Evolutionary conservation across 2,113 vertebrate species (phyloP), one percentile per base, ranked within the genome.

Genomic region (Stercorarius parasiticus): DNA sequence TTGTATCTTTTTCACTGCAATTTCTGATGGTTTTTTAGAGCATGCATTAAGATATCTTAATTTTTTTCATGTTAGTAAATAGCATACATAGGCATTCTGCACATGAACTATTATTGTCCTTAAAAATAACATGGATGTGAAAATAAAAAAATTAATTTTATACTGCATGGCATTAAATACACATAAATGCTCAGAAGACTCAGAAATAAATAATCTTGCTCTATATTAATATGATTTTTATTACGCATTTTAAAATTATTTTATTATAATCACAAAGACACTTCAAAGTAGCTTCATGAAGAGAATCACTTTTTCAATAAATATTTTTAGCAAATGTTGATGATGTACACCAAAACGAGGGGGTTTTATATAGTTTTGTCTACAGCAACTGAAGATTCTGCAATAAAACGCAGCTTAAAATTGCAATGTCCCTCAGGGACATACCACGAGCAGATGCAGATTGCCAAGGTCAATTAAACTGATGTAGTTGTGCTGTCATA

Each of bases 401-500:
- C 95, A 91, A 91, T 96, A 96, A 97, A 94, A 97, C 26, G 38
- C 85, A 95, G 95, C 72, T 97, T 88, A 90, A 96, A 93, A 95
- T 67, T 87, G 86, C 93, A 81, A 18, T 9, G 16, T 95, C 94
- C 96, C 97, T 97, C 66, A 82, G 98, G 97, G 97, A 97, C 66
- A 55, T 81, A 95, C 78, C 86, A 86, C 86, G 62, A 95, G 94
- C 97, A 98, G 97, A 98, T 97, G 97, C 95, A 97, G 92, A 97
- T 96, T 97, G 96, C 98, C 97, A 98, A 97, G 97, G 98, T 97
- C 98, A 98, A 98, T 98, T 98, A 98, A 98, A 97, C 97, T 97
- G 97, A 98, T 95, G 97, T 92, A 97, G 96, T 70, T 95, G 58
- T 77, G 78, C 97, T 98, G 97, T 97, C 98, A 97, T 76, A 98